These are phyloP conservation scores for Macroteleia sp. DNA, from an alignment of 2,888 invertebrate species.

Conservation along the genomic window DNA sequence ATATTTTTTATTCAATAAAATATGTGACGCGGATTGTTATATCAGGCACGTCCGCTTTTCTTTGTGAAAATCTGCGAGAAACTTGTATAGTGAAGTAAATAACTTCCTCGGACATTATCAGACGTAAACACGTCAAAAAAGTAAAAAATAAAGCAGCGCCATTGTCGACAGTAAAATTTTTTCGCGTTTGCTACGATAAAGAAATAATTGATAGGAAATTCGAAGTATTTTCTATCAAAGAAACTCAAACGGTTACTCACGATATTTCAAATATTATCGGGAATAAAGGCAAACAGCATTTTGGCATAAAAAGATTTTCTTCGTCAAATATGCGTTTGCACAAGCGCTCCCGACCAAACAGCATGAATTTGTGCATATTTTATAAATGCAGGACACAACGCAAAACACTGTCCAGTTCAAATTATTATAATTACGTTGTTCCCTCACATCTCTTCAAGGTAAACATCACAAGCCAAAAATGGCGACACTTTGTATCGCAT, in stretches of 20 bases:
- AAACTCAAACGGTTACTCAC: background rate
- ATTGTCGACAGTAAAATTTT: too few species aligned
- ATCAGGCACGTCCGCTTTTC: slow-evolving; percentile 16
- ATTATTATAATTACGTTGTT: slow-evolving; percentile 25
- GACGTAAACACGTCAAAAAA: slow-evolving; percentile 1
- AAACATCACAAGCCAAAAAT: slow-evolving; percentile 41
- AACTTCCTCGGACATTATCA: slow-evolving; percentile 21
- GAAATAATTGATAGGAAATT: too few species aligned
- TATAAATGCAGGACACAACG: slow-evolving; percentile 1
- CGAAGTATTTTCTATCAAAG: too few species aligned
- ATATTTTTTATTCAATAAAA: slow-evolving; percentile 40
- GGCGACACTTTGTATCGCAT: slow-evolving; percentile 22
- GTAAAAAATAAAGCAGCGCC: too few species aligned
- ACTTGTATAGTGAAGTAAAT: slow-evolving; percentile 12
- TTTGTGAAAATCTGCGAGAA: slow-evolving; percentile 17
- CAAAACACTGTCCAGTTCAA: slow-evolving; percentile 14
- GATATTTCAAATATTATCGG: background rate
- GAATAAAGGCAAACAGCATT: background rate
- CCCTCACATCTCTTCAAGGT: too few species aligned
- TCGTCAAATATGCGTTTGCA: background rate
- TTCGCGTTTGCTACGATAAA: too few species aligned
- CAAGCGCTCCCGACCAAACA: background rate
- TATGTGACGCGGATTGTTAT: slow-evolving; percentile 25
- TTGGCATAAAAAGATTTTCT: background rate
- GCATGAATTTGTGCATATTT: slow-evolving; percentile 12